Percentiles rank a stretch among this genome's conserved stretches.
phyloP scores from a whole-genome alignment of 2,797 vertebrate genomes.

The Catharus ustulatus region DNA sequence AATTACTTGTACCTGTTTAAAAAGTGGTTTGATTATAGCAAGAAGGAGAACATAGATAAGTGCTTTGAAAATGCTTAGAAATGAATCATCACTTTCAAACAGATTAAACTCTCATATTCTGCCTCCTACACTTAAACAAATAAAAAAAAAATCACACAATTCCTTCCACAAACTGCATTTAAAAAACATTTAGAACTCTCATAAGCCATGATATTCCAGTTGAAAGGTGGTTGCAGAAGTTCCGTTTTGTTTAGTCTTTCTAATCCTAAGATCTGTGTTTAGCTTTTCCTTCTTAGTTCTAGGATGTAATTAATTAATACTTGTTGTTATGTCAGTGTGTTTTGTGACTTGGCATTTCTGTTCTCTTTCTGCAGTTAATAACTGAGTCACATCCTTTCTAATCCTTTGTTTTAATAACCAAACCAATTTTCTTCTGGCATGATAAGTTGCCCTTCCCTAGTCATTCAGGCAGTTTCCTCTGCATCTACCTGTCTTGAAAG shows the following conservation, averaged over 20 bases:
- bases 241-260: background rate
- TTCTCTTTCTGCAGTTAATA: conserved; percentile 2
- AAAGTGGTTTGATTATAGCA: background rate
- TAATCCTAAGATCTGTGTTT: background rate
- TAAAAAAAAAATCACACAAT: background rate
- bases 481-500: background rate
- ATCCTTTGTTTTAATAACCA: background rate
- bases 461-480: background rate
- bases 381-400: conserved; percentile 39
- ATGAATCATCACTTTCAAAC: background rate
- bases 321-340: background rate
- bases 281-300: background rate
- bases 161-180: background rate
- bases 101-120: background rate
- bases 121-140: background rate
- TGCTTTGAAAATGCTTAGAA: background rate
- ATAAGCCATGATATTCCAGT: background rate
- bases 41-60: background rate
- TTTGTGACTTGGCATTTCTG: background rate
- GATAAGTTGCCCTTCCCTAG: background rate
- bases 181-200: background rate
- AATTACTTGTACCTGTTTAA: background rate
- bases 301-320: background rate
- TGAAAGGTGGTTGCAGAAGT: background rate
- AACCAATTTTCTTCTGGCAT: background rate